These are phyloP conservation scores for Equus przewalskii DNA, from an alignment of 2,113 vertebrate species.

Conservation along the genomic window DNA sequence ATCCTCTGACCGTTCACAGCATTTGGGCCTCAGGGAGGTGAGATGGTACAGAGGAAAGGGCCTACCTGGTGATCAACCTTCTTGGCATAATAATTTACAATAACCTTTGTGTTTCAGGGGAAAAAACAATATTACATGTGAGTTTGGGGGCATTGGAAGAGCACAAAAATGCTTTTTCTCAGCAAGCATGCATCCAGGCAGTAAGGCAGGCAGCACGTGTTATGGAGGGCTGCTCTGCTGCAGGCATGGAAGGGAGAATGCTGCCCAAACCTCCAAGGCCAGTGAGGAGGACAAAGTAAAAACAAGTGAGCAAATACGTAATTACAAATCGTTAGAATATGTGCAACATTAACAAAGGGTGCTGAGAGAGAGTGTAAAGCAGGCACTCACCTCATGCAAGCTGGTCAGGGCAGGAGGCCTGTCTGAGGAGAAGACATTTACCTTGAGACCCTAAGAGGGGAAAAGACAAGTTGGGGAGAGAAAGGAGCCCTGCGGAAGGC, in stretches of 20 bases:
- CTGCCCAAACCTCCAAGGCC: not conserved
- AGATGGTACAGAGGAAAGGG: not conserved
- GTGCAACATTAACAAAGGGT: fast-evolving
- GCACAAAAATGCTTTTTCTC: not conserved
- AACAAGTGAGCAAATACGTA: not conserved
- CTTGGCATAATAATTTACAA: not conserved
- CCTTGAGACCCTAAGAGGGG: not conserved
- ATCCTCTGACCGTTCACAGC: not conserved
- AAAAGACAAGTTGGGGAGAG: too few species aligned
- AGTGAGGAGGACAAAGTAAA: not conserved
- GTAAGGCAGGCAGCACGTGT: not conserved
- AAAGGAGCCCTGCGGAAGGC: fast-evolving
- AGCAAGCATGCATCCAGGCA: not conserved
- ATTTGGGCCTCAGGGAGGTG: not conserved
- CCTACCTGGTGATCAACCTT: not conserved
- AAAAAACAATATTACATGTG: not conserved
- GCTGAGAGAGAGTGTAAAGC: not conserved
- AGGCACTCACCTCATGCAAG: too few species aligned
- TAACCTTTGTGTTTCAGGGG: not conserved
- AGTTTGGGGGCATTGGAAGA: not conserved
- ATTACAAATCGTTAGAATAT: fast-evolving
- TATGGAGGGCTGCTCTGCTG: not conserved
- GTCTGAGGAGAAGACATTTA: not conserved
- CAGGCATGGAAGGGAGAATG: not conserved
- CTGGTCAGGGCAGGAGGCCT: not conserved